phyloP scores from a whole-genome alignment of 53 echinoderm and acorn worm species.

The Luidia sarsii region DNA sequence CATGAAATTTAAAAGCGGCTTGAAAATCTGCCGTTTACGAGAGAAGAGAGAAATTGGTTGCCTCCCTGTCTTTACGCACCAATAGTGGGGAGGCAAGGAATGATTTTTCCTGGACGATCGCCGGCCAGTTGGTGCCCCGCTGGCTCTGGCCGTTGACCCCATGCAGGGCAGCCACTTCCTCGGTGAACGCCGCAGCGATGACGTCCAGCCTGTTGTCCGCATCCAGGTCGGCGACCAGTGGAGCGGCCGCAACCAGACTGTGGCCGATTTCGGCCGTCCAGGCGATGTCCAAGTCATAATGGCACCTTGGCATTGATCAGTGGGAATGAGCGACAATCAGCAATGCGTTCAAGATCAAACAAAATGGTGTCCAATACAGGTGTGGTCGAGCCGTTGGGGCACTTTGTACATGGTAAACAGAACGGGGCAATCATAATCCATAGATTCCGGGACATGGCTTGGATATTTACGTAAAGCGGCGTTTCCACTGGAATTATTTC shows the following conservation, averaged over 20 bases:
- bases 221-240: constrained; percentile 77
- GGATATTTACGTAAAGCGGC: no score
- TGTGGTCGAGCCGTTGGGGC: no score
- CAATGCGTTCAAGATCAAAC: background rate
- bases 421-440: background rate
- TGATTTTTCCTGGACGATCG: constrained; percentile 62
- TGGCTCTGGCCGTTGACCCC: constrained; percentile 64
- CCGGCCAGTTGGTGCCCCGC: constrained; percentile 70
- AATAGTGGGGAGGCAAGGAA: constrained; percentile 75
- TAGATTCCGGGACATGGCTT: no score
- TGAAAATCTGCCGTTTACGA: no score
- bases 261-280: constrained; percentile 75
- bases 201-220: constrained; percentile 69
- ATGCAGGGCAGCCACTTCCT: constrained; percentile 63
- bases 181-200: constrained; percentile 69
- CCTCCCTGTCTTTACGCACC: no score
- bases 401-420: no score
- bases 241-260: constrained; percentile 61
- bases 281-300: constrained; percentile 72
- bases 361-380: no score
- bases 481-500: no score
- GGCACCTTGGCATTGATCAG: no score
- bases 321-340: background rate
- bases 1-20: no score
- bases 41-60: no score